Evolutionary conservation across 30 jellyfish, hydroid and myxozoan genomes (phyloP).

Genomic region (Turritopsis rubra): DNA sequence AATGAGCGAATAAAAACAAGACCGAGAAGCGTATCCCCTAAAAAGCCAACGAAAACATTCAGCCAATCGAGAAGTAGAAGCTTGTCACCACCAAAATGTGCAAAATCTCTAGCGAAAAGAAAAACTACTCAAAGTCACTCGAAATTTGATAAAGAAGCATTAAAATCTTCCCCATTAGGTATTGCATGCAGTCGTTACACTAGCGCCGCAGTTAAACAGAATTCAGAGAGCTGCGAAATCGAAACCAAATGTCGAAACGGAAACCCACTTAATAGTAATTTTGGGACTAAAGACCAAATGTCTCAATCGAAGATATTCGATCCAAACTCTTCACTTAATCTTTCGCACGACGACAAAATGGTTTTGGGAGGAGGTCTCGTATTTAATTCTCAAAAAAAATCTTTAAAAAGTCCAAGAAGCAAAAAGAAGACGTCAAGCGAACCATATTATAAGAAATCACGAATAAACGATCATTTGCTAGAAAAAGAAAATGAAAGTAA

Average conservation of each 20-base stretch:
- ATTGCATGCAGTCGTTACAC: background rate
- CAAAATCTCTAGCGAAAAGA: background rate
- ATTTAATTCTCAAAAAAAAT: background rate
- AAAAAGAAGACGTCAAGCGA: background rate
- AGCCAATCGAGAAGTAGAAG: background rate
- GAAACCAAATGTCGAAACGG: background rate
- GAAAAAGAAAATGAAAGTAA: background rate
- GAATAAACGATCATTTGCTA: background rate
- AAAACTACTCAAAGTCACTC: background rate
- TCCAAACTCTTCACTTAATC: background rate
- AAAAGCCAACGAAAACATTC: background rate
- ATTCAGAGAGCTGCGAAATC: no score
- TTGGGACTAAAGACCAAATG: background rate
- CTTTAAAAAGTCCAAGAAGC: background rate
- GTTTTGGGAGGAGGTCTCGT: conserved; percentile 10
- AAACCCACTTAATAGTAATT: background rate
- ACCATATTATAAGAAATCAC: background rate
- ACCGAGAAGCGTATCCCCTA: conserved; percentile 18
- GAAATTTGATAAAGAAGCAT: background rate
- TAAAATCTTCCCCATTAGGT: background rate
- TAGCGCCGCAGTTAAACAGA: background rate
- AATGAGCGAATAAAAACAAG: conserved; percentile 4
- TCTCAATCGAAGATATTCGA: background rate
- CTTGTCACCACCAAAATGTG: background rate
- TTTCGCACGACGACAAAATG: conserved; percentile 22